Evolutionary conservation across 2,888 invertebrate species (phyloP), one percentile per base, ranked within the genome.

Genomic region (Pachycephus smyrnensis): DNA sequence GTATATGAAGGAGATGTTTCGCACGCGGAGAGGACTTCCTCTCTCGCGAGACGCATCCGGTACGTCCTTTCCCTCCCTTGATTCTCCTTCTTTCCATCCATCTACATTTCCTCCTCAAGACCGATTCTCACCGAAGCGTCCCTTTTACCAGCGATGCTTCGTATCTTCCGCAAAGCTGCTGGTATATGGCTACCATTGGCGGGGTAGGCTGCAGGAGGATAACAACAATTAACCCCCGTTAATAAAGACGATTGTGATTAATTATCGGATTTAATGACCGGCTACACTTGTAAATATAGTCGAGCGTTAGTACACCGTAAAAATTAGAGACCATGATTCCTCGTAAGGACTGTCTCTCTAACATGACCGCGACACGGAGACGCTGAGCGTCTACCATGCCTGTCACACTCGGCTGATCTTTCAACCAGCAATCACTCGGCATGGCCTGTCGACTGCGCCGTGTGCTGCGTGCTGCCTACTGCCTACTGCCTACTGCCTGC

Each of bases 171-270:
- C 71, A 31, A 30, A 33, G 15, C 71, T 31, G 12, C 71, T 32
- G 15, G 71, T 23, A 71, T 31, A 23, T 12, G 71, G 31, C 71
- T 31, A 71, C 32, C 33, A 71, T 71, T 33, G 31, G 15, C 71
- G 71, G 32, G 33, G 40, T 40, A 40, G 40, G 15, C 40, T 40
- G 15, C 40, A 74, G 85, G 86, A 86, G 90, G 89, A 90, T 90
- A 90, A 90, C 90, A 90, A 89, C 90, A 90, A 90, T 90, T 90
- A 90, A 90, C 86, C 86, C 88, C 74, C 89, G 89, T 90, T 90
- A 90, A 90, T 90, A 88, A 87, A 90, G 87, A 90, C 89, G 88
- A 90, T 90, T 90, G 90, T 90, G 89, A 90, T 90, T 90, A 90
- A 90, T 90, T 90, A 90, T 90, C 87, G 86, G 88, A 90, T 88